These are phyloP conservation scores for Formica selysi DNA, from an alignment of 1,140 invertebrate genomes.

Conservation along the genomic window DNA sequence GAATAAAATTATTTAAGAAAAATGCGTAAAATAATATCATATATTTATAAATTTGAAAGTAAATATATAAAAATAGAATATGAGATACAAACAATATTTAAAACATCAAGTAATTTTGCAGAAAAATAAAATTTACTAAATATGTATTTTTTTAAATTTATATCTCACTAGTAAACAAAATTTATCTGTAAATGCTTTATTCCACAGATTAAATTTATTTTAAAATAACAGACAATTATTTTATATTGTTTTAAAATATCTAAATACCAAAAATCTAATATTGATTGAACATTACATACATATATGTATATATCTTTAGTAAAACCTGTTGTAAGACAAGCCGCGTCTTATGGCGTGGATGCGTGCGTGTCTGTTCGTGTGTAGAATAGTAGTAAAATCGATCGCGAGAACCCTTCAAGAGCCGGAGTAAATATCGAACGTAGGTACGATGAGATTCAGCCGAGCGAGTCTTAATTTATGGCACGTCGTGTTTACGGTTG, in stretches of 20 bases:
- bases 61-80: background rate
- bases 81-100: background rate
- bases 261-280: background rate
- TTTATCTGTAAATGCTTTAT: too few relatives aligned
- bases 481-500: conserved; percentile 43
- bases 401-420: conserved; percentile 22
- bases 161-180: background rate
- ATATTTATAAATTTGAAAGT: background rate
- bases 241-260: background rate
- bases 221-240: background rate
- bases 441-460: conserved; percentile 22
- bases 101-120: background rate
- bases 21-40: background rate
- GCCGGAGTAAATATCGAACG: conserved; percentile 38
- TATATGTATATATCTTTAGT: too few relatives aligned
- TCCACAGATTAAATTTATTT: background rate
- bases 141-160: conserved; percentile 1
- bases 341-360: background rate
- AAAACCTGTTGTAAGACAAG: background rate
- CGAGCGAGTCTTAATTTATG: conserved; percentile 49
- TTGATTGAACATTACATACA: conserved; percentile 23
- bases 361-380: background rate
- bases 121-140: background rate
- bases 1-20: background rate
- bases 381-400: conserved; percentile 25